Evolutionary conservation across 2,888 invertebrate species (phyloP).

Genomic region (Rhamnusium bicolor): DNA sequence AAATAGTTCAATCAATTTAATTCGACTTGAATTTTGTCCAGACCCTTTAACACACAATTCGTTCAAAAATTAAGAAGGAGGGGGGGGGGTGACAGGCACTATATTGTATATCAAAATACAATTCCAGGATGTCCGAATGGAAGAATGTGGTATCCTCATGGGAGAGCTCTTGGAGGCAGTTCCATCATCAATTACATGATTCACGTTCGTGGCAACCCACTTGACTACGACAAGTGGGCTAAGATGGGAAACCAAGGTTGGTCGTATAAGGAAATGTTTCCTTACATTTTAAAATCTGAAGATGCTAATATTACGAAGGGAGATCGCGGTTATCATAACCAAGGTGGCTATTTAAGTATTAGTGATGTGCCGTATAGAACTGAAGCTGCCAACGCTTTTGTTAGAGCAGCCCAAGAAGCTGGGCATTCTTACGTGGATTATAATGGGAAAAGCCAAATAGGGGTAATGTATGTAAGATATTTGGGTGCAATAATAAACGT

Average conservation of each 20-base stretch:
- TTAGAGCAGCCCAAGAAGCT: slow-evolving; percentile 77
- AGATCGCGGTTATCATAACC: slow-evolving; percentile 66
- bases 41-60: too few relatives aligned
- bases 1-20: too few relatives aligned
- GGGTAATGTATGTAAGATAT: slow-evolving; percentile 72
- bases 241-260: slow-evolving; percentile 74
- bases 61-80: too few relatives aligned
- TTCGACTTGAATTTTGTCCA: too few relatives aligned
- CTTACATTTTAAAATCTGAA: slow-evolving; percentile 68
- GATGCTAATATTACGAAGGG: slow-evolving; percentile 60
- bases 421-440: slow-evolving; percentile 82
- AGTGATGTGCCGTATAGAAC: slow-evolving; percentile 69
- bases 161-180: slow-evolving; percentile 85
- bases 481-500: too few relatives aligned
- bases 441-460: slow-evolving; percentile 77
- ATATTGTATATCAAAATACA: too few relatives aligned
- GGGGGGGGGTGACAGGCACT: too few relatives aligned
- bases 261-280: slow-evolving; percentile 71
- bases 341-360: slow-evolving; percentile 67
- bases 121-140: slow-evolving; percentile 63
- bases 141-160: slow-evolving; percentile 84
- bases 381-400: slow-evolving; percentile 73
- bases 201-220: slow-evolving; percentile 75
- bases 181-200: slow-evolving; percentile 92
- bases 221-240: slow-evolving; percentile 82